Conservation (phyloP, 2,888 invertebrate species). For the Empis livida region DNA sequence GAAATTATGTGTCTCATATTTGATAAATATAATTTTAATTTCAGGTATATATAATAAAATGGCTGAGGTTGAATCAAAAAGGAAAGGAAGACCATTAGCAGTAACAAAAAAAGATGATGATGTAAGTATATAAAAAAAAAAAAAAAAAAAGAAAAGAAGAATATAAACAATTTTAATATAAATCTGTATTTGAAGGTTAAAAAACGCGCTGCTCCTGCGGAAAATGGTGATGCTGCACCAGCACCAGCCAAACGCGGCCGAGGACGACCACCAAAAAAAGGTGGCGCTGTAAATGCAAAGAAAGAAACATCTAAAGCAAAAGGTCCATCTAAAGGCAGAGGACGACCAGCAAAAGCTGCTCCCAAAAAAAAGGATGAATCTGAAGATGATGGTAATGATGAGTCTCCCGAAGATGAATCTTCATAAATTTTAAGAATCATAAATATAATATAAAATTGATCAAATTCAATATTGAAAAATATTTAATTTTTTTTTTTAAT, state of each 20-base stretch:
- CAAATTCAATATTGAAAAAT: too few relatives aligned
- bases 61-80: conserved; percentile 5
- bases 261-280: conserved; percentile 8
- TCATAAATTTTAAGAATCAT: too few relatives aligned
- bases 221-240: conserved; percentile 17
- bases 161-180: neutral
- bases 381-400: conserved; percentile 5
- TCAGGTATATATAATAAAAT: neutral
- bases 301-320: conserved; percentile 1
- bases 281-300: neutral
- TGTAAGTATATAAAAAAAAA: neutral
- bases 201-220: conserved; percentile 2
- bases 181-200: conserved; percentile 1
- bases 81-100: conserved; percentile 2
- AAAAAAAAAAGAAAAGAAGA: too few relatives aligned
- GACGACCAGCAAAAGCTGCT: conserved; percentile 1
- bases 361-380: conserved; percentile 2
- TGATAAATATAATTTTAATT: too few relatives aligned
- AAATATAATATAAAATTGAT: too few relatives aligned
- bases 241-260: conserved; percentile 6
- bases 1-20: too few relatives aligned
- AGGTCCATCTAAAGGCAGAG: neutral
- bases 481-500: too few relatives aligned
- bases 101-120: neutral
- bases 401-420: neutral